Evolutionary conservation across 2,113 vertebrate genomes (phyloP), one percentile per base, ranked within the genome.

Genomic region (Mirounga angustirostris): DNA sequence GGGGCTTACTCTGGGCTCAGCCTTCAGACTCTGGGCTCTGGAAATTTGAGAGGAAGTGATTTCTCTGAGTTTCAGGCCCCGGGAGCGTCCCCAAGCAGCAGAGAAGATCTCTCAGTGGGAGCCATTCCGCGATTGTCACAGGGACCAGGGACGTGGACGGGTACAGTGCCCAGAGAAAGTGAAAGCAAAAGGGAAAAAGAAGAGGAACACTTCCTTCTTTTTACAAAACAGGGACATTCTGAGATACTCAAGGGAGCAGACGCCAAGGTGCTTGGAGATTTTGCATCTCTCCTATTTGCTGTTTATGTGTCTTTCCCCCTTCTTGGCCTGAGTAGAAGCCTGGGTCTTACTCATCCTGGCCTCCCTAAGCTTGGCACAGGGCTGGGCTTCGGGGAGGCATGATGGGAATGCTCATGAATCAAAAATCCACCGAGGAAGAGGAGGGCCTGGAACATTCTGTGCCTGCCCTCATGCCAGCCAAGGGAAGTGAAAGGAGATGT

Each of bases 141-240:
- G 46, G 30, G 33, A 19, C n/a, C 13, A 4, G 58, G 52, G 52
- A 67, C 3, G 30, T 28, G 4, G 4, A 46, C 58, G 81, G 58
- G 50, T 71, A 2, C 13, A 0, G 21, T 56, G 50, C 59, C 89
- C 59, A n/a, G n/a, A 26, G 61, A 87, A 95, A 95, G 40, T 0
- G 71, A 98, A 97, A 98, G 80, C 43, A 24, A 96, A 94, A 96
- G 26, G 43, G 14, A 50, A 36, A 59, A 46, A 18, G 28, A 46
- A 85, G 76, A 28, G 30, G 59, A 7, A 73, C 1, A 0, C 4
- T 11, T 30, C 26, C 82, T 30, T 59, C 78, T 65, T 89, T 87
- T 78, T 81, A 52, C 19, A 67, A 78, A 83, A 5, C n/a, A 0
- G 18, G 82, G 74, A 15, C 73, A 54, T 43, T 81, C 61, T 43